phyloP scores from a whole-genome alignment of 2,888 invertebrate genomes.

The Hypsopygia costalis region DNA sequence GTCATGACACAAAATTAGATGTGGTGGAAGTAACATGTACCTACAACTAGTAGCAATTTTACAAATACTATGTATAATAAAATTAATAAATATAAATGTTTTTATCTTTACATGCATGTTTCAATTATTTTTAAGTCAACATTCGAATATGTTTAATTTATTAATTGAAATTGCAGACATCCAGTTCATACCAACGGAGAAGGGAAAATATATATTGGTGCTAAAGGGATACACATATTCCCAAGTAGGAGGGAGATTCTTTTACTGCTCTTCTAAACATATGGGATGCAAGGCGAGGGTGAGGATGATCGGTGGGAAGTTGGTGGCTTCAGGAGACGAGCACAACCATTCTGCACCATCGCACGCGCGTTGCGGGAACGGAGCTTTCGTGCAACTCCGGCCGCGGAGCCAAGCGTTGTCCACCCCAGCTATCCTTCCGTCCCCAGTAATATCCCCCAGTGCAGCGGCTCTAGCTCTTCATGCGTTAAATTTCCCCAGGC shows the following conservation, averaged over 20 bases:
- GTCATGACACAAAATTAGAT: too few species aligned
- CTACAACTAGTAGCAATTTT: too few species aligned
- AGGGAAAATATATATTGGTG: constrained; percentile 71
- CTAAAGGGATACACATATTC: constrained; percentile 71
- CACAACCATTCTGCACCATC: constrained; percentile 72
- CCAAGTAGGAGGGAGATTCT: constrained; percentile 73
- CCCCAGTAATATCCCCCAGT: constrained; percentile 47
- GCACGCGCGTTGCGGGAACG: constrained; percentile 72
- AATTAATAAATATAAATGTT: too few species aligned
- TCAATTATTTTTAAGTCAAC: background rate
- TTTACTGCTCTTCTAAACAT: constrained; percentile 74
- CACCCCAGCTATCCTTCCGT: constrained; percentile 39
- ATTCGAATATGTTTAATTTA: constrained; percentile 25
- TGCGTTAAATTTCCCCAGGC: constrained; percentile 60
- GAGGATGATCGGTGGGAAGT: constrained; percentile 54
- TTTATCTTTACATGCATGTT: too few species aligned
- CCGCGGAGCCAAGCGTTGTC: constrained; percentile 38
- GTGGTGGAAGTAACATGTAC: too few species aligned
- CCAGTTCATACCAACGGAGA: constrained; percentile 75
- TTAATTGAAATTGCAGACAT: constrained; percentile 53
- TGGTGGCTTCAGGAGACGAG: constrained; percentile 61
- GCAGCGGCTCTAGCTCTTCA: constrained; percentile 58
- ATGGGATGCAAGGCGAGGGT: constrained; percentile 71
- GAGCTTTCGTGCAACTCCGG: constrained; percentile 68
- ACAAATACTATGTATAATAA: too few species aligned